Conservation (phyloP, 2,797 vertebrate genomes). For the Pelodytes ibericus region DNA sequence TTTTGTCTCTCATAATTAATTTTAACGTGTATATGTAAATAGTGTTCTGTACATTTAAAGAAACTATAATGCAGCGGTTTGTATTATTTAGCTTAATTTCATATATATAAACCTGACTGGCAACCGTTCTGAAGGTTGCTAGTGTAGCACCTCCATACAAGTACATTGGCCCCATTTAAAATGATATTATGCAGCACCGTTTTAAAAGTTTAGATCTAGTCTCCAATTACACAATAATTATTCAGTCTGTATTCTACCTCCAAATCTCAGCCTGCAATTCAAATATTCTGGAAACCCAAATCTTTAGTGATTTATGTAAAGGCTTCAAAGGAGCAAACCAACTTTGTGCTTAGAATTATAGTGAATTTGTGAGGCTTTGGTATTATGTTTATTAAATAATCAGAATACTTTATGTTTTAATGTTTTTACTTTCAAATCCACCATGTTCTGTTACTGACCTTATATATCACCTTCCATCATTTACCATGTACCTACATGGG, state of each 20-base stretch:
- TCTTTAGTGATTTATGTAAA: too few relatives aligned
- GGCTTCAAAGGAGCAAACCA: too few relatives aligned
- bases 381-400: too few relatives aligned
- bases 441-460: too few relatives aligned
- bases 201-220: background rate
- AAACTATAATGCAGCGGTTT: constrained; percentile 31
- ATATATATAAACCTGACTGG: constrained; percentile 11
- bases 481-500: too few relatives aligned
- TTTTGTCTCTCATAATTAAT: constrained; percentile 35
- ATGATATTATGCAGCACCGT: background rate
- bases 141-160: constrained; percentile 17
- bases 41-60: background rate
- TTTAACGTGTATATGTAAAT: constrained; percentile 27
- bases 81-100: constrained; percentile 3
- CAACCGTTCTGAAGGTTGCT: constrained; percentile 16
- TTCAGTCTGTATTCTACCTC: background rate
- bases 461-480: too few relatives aligned
- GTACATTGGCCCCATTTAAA: constrained; percentile 17
- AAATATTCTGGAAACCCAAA: constrained; percentile 6
- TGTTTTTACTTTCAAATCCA: too few relatives aligned
- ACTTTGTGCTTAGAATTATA: too few relatives aligned
- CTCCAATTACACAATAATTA: constrained; percentile 13
- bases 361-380: too few relatives aligned
- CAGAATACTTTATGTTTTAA: too few relatives aligned
- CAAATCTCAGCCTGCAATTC: background rate